Evolutionary conservation across 2,888 invertebrate genomes (phyloP).

Genomic region (Melinopterus prodromus): DNA sequence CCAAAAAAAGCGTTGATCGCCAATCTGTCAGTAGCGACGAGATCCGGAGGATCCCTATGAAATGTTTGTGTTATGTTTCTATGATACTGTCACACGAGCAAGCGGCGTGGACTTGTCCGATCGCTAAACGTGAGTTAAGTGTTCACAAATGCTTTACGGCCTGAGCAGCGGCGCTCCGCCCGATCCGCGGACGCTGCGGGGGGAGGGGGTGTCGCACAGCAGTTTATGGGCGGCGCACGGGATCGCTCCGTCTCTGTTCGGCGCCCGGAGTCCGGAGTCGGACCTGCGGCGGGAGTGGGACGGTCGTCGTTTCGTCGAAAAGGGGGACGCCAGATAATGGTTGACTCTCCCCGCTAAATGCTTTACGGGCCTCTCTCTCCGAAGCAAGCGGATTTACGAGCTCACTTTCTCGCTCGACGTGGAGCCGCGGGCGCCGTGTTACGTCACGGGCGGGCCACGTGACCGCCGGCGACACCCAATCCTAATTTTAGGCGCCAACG

Average conservation of each 20-base stretch:
- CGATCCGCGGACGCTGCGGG: conserved; percentile 49
- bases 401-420: conserved; percentile 60
- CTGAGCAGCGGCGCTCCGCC: conserved; percentile 57
- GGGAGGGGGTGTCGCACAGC: conserved; percentile 50
- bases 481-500: conserved; percentile 59
- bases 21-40: neutral
- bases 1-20: neutral
- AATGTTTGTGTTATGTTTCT: neutral
- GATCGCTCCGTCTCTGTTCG: conserved; percentile 55
- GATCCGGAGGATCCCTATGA: neutral
- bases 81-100: conserved; percentile 8
- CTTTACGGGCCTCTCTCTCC: conserved; percentile 63
- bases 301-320: conserved; percentile 29
- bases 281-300: conserved; percentile 49
- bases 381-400: conserved; percentile 61
- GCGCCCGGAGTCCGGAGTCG: conserved; percentile 42
- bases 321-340: conserved; percentile 62
- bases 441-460: conserved; percentile 58
- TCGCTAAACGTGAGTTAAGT: conserved; percentile 63
- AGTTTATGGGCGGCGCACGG: conserved; percentile 62
- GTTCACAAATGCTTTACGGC: conserved; percentile 63
- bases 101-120: conserved; percentile 55
- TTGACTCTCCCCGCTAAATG: conserved; percentile 64
- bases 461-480: conserved; percentile 58
- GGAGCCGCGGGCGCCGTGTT: conserved; percentile 56